A percentile compares a stretch with the other conserved stretches of the same genome.
Evolutionary conservation across 2,797 vertebrate genomes (phyloP).

Genomic region (Myotis vivesi): DNA sequence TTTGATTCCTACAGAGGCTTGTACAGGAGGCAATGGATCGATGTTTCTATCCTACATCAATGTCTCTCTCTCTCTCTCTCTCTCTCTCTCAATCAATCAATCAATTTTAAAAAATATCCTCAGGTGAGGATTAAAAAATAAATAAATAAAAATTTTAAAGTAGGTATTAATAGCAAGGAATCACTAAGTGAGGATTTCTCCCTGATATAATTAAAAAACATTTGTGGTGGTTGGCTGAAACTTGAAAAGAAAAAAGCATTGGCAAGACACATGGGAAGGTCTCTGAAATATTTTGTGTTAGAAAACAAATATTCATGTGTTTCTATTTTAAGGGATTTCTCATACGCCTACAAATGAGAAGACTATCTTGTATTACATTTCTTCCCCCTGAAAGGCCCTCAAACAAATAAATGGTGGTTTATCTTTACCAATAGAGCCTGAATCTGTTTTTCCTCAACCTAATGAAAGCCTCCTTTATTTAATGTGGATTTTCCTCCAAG

Average conservation of each 20-base stretch:
- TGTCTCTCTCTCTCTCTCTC: background rate
- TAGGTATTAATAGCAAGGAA: background rate
- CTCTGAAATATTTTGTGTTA: constrained; percentile 46
- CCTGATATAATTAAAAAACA: constrained; percentile 13
- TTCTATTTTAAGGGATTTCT: constrained; percentile 64
- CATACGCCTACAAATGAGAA: constrained; percentile 50
- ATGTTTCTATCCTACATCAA: background rate
- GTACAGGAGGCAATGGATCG: too few relatives aligned
- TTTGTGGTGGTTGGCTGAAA: background rate
- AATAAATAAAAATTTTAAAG: constrained; percentile 8
- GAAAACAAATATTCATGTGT: constrained; percentile 59
- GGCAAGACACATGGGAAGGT: constrained; percentile 4
- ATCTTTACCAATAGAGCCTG: constrained; percentile 3
- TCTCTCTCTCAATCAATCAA: background rate
- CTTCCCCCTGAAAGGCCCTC: constrained; percentile 8
- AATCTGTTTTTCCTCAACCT: constrained; percentile 7
- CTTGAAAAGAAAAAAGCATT: constrained; percentile 36
- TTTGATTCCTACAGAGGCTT: background rate
- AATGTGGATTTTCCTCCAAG: constrained; percentile 27
- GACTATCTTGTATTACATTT: constrained; percentile 15
- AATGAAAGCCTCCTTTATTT: constrained; percentile 58
- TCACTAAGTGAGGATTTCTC: background rate
- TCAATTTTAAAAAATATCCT: background rate
- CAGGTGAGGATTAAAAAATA: background rate
- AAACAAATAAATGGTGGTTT: too few relatives aligned